These are phyloP conservation scores for Megatriorchis doriae DNA, from an alignment of 2,113 vertebrate genomes.

Conservation along the genomic window DNA sequence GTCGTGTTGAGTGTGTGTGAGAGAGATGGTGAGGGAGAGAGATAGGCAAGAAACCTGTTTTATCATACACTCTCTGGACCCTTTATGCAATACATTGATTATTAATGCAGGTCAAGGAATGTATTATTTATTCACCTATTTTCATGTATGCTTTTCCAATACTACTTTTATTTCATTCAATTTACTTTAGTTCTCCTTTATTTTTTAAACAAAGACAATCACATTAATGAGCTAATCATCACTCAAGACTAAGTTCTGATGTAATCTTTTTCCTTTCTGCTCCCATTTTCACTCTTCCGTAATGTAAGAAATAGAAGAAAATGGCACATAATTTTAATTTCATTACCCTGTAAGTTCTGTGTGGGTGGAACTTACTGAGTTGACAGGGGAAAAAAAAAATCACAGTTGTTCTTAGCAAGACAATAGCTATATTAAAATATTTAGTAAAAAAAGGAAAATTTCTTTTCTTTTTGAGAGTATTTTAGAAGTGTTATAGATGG, in stretches of 20 bases:
- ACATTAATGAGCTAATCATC: not conserved
- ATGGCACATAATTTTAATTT: not conserved
- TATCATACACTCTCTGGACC: not conserved
- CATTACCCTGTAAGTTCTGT: not conserved
- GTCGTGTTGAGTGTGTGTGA: rapidly evolving
- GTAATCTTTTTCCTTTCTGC: not conserved
- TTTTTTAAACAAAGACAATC: not conserved
- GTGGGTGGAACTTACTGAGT: not conserved
- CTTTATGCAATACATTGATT: not conserved
- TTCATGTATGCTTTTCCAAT: not conserved
- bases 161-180: not conserved
- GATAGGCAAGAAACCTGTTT: not conserved
- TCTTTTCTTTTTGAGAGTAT: not conserved
- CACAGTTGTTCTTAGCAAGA: not conserved
- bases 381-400: not conserved
- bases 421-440: not conserved
- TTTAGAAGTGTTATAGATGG: not conserved
- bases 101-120: not conserved
- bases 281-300: not conserved
- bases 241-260: not conserved
- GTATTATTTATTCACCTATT: not conserved
- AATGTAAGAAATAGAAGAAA: not conserved
- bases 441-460: not conserved
- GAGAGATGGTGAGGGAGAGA: not conserved
- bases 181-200: not conserved